Conservation (phyloP, 2,113 vertebrate species). For the Myiozetetes cayanensis region DNA sequence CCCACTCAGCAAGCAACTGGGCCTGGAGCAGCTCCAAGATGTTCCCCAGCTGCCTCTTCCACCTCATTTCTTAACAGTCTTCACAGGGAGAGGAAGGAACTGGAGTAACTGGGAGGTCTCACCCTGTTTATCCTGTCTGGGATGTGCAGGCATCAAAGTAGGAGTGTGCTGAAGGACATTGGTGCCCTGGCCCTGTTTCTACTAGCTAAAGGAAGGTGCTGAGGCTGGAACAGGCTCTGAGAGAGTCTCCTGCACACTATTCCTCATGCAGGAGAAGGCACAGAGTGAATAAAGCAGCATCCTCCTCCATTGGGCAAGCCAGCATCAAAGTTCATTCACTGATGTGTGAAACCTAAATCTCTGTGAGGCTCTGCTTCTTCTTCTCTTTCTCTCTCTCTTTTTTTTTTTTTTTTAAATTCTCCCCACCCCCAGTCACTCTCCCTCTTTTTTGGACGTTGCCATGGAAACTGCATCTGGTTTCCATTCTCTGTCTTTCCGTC, state of each 20-base stretch:
- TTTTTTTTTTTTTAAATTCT: neutral
- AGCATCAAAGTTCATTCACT: conserved; percentile 48
- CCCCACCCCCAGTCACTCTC: conserved; percentile 23
- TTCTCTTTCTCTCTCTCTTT: neutral
- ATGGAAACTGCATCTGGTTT: conserved; percentile 77
- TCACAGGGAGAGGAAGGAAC: neutral
- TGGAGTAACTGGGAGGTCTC: neutral
- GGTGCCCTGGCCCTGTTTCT: neutral
- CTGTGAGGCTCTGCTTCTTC: neutral
- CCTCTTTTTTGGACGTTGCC: conserved; percentile 69
- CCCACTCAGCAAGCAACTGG: neutral
- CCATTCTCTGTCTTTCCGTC: conserved; percentile 61
- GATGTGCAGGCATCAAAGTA: neutral
- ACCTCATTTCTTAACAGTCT: neutral
- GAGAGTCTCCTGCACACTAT: neutral
- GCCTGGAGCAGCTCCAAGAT: neutral
- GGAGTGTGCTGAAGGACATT: neutral
- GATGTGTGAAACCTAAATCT: conserved; percentile 51
- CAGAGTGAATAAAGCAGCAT: neutral
- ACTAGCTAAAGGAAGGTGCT: neutral
- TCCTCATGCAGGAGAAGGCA: neutral
- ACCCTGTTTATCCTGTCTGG: neutral
- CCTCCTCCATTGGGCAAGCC: neutral
- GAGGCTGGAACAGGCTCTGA: neutral
- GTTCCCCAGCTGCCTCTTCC: neutral